Base-by-base conservation (phyloP, 2,113 vertebrate species). In the Peucedramus taeniatus region DNA sequence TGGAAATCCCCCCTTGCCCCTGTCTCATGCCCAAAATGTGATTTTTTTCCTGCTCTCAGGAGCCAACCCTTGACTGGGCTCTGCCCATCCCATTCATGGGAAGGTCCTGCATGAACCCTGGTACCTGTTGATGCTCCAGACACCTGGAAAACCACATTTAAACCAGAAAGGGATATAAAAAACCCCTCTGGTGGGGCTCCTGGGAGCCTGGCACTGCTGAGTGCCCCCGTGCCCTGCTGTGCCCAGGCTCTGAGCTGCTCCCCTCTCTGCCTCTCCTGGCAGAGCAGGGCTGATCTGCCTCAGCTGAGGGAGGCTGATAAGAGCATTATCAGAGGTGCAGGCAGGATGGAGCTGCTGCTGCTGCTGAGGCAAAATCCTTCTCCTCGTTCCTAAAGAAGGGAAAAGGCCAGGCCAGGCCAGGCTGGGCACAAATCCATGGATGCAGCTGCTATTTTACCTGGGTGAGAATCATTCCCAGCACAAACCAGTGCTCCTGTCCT, bases 71-170 rank as follows among this genome's bases (percentile, higher is more conserved):
- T 0, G 3, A 45, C 1, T 24, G 60, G 20, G 59, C 57, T 84
- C 18, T 0, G 2, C 27, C 35, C 17, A 11, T 23, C 5, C 0
- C 35, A 0, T 10, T 23, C 9, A 0, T 0, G 1, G 49, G 28
- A 49, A 9, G 13, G 4, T 23, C 42, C 37, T 12, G 31, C 13
- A 5, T 50, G 61, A 56, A 60, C 19, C 28, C 83, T 19, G 31
- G 23, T 3, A 12, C 77, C 72, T 53, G n/a, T 6, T 35, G 92
- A 5, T 69, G 87, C 54, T 83, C 9, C 72, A 4, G 1, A 15
- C 0, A 2, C 12, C 42, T 19, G 39, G 21, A 82, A 72, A 63
- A 2, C 9, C 42, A 3, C 2, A 8, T 9, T 53, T 31, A 31
- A 40, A 54, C 17, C 26, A 21, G 44, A 20, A 75, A 4, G 3